A percentile compares a stretch with the other conserved stretches of the same genome.
These are phyloP conservation scores for Scopus umbretta DNA, from an alignment of 2,113 vertebrate species.

Conservation along the genomic window DNA sequence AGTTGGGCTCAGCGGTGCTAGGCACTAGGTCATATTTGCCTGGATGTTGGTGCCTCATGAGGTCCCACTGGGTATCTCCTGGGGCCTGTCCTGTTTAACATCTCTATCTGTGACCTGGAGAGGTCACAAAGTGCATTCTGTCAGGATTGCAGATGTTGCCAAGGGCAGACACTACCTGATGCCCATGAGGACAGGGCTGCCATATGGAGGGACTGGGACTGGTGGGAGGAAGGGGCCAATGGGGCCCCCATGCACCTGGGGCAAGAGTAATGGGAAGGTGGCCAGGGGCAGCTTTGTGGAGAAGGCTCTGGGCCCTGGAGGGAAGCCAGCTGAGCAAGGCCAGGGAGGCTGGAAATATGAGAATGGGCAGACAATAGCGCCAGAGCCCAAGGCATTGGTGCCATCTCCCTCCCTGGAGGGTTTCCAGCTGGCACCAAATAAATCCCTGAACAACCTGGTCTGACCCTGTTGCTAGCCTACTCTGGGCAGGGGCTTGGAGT, in stretches of 20 bases:
- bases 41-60: neutral
- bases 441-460: neutral
- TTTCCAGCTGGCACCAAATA: rapidly evolving
- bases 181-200: neutral
- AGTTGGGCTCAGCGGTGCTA: neutral
- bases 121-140: neutral
- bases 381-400: neutral
- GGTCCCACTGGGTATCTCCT: neutral
- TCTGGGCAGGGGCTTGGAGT: rapidly evolving
- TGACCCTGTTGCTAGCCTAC: neutral
- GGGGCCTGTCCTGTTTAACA: neutral
- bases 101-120: rapidly evolving
- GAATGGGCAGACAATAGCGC: neutral
- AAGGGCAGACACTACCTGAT: neutral
- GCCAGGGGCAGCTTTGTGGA: rapidly evolving
- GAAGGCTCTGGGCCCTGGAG: neutral
- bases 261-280: neutral
- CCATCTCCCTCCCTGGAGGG: neutral
- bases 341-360: neutral
- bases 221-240: neutral
- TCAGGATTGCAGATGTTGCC: neutral
- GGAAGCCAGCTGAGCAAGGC: neutral
- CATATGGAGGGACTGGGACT: neutral
- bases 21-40: rapidly evolving
- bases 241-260: rapidly evolving